phyloP scores from a whole-genome alignment of 2,797 vertebrate species.

The Pelochelys cantorii region DNA sequence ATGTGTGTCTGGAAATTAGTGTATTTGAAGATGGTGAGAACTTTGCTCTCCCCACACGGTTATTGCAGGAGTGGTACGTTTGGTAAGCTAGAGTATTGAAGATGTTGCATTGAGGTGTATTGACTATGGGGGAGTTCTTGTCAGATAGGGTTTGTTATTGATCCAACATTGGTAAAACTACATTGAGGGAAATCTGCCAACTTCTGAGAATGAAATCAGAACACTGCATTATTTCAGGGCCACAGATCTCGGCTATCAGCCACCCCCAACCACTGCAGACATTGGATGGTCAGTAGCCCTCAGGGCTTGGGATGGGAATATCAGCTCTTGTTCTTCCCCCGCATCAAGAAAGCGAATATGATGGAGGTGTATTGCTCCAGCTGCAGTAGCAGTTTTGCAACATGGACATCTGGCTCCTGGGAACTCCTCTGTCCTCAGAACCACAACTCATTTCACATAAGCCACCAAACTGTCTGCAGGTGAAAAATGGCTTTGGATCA shows the following conservation, averaged over 20 bases:
- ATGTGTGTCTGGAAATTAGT: slow-evolving; percentile 30
- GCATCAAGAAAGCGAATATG: fast-evolving
- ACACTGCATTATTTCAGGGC: background rate
- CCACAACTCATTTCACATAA: fast-evolving
- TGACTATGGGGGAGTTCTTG: slow-evolving; percentile 57
- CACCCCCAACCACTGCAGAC: background rate
- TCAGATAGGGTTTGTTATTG: slow-evolving; percentile 49
- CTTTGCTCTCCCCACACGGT: slow-evolving; percentile 53
- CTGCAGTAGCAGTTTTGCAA: background rate
- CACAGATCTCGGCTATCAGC: background rate
- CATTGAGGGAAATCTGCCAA: background rate
- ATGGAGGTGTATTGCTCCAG: background rate
- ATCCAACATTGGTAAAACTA: slow-evolving; percentile 61
- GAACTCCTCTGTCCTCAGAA: fast-evolving
- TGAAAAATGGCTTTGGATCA: fast-evolving
- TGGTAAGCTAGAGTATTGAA: slow-evolving; percentile 64
- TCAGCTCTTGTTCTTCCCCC: fast-evolving
- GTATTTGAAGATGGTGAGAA: slow-evolving; percentile 50
- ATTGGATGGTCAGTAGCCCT: fast-evolving
- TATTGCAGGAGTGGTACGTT: slow-evolving; percentile 63
- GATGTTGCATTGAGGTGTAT: slow-evolving; percentile 53
- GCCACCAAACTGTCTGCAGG: fast-evolving
- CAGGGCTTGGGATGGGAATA: background rate
- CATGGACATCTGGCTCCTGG: background rate
- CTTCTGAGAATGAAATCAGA: background rate